A percentile compares a stretch with the other conserved stretches of the same genome.
phyloP scores from a whole-genome alignment of 2,797 vertebrate species.

The Euthynnus affinis region DNA sequence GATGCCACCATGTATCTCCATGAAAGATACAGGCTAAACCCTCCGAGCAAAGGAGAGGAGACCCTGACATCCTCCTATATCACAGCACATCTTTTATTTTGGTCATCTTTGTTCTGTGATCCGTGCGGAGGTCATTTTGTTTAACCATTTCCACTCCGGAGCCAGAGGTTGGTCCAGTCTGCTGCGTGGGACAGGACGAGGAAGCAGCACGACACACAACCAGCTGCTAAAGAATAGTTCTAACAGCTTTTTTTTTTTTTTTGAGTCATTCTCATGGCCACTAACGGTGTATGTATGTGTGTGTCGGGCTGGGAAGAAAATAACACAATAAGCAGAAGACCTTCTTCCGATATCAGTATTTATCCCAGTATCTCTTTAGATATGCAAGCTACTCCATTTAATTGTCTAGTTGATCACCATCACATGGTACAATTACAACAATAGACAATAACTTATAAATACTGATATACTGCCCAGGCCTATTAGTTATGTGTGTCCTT shows the following conservation, averaged over 20 bases:
- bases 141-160: slow-evolving; percentile 72
- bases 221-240: slow-evolving; percentile 60
- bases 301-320: slow-evolving; percentile 44
- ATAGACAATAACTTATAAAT: slow-evolving; percentile 24
- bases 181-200: slow-evolving; percentile 29
- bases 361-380: slow-evolving; percentile 48
- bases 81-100: slow-evolving; percentile 72
- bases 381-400: slow-evolving; percentile 35
- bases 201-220: slow-evolving; percentile 46
- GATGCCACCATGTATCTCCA: slow-evolving; percentile 57
- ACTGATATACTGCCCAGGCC: slow-evolving; percentile 47
- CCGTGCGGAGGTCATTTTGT: slow-evolving; percentile 66
- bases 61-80: slow-evolving; percentile 64
- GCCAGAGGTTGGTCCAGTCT: slow-evolving; percentile 56
- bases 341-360: slow-evolving; percentile 43
- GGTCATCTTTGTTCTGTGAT: slow-evolving; percentile 76
- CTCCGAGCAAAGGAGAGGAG: slow-evolving; percentile 70
- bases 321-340: slow-evolving; percentile 16
- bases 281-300: slow-evolving; percentile 39
- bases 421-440: slow-evolving; percentile 22
- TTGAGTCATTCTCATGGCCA: slow-evolving; percentile 55
- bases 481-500: slow-evolving; percentile 32
- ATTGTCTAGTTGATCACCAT: slow-evolving; percentile 38
- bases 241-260: slow-evolving; percentile 34
- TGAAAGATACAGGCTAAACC: slow-evolving; percentile 51